Conservation (phyloP, 2,797 vertebrate genomes). For the Hybognathus amarus region DNA sequence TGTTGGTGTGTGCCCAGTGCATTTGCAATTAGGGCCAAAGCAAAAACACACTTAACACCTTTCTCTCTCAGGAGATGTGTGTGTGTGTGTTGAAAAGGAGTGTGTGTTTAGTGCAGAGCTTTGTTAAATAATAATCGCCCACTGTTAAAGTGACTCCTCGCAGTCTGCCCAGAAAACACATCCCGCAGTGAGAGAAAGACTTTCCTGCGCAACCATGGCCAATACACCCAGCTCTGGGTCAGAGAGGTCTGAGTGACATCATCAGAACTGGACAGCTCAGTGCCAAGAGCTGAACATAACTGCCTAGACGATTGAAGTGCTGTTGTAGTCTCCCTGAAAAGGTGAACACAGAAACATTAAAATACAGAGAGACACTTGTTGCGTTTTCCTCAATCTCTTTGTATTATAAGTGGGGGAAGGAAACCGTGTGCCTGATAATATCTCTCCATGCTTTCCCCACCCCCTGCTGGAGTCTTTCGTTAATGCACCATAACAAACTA, state of each 20-base stretch:
- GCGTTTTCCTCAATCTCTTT: too few relatives aligned
- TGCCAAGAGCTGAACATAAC: constrained; percentile 32
- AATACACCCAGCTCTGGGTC: constrained; percentile 35
- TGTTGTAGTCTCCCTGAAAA: too few relatives aligned
- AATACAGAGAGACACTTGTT: too few relatives aligned
- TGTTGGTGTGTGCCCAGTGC: constrained; percentile 49
- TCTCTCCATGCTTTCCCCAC: too few relatives aligned
- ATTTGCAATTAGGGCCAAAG: constrained; percentile 40
- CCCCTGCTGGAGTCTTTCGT: too few relatives aligned
- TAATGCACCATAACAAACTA: too few relatives aligned
- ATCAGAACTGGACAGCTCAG: constrained; percentile 44
- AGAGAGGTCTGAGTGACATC: constrained; percentile 58
- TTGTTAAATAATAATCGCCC: constrained; percentile 64
- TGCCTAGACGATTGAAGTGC: not conserved
- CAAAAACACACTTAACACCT: constrained; percentile 62
- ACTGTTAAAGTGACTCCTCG: constrained; percentile 66
- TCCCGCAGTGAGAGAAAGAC: constrained; percentile 35
- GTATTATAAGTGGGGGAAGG: too few relatives aligned
- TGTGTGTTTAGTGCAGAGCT: constrained; percentile 30
- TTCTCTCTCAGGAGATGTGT: constrained; percentile 49
- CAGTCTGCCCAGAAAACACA: constrained; percentile 69
- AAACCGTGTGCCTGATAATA: too few relatives aligned
- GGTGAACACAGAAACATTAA: too few relatives aligned
- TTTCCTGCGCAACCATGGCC: constrained; percentile 42
- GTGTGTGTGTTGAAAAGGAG: constrained; percentile 6